phyloP scores from a whole-genome alignment of 2,113 vertebrate species.

The Ellobius talpinus region DNA sequence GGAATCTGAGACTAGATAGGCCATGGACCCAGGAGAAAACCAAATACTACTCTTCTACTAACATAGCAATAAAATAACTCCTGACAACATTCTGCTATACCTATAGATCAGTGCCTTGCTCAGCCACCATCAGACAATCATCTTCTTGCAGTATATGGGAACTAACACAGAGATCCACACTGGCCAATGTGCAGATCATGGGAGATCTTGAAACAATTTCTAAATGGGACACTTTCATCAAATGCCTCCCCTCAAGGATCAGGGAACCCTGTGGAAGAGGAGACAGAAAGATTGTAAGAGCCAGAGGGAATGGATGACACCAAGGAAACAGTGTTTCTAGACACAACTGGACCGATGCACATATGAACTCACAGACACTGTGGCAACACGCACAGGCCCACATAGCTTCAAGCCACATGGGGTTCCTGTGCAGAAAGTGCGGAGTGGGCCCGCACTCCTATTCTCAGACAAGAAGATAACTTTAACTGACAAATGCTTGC shows the following conservation, averaged over 20 bases:
- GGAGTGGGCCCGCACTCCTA: too few relatives aligned
- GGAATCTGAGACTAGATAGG: background rate
- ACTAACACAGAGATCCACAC: background rate
- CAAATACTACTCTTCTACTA: background rate
- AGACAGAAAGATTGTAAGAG: background rate
- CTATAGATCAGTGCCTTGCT: background rate
- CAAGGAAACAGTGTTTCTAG: background rate
- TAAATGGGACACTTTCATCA: background rate
- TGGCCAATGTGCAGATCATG: background rate
- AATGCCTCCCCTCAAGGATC: background rate
- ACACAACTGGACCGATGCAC: background rate
- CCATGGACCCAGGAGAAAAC: background rate
- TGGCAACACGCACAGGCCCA: background rate
- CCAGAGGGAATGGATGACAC: background rate
- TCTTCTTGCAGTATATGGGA: background rate
- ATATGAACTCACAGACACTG: background rate
- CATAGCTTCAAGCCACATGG: background rate
- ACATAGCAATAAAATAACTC: background rate
- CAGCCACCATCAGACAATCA: background rate
- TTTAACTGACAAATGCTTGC: background rate
- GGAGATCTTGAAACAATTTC: background rate
- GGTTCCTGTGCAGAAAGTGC: background rate
- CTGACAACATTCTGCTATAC: background rate
- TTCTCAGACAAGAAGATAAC: background rate
- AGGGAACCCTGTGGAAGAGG: background rate